Percentiles rank a stretch among this genome's conserved stretches.
Evolutionary conservation across 2,888 invertebrate species (phyloP).

Genomic region (Drosophila infuscata): DNA sequence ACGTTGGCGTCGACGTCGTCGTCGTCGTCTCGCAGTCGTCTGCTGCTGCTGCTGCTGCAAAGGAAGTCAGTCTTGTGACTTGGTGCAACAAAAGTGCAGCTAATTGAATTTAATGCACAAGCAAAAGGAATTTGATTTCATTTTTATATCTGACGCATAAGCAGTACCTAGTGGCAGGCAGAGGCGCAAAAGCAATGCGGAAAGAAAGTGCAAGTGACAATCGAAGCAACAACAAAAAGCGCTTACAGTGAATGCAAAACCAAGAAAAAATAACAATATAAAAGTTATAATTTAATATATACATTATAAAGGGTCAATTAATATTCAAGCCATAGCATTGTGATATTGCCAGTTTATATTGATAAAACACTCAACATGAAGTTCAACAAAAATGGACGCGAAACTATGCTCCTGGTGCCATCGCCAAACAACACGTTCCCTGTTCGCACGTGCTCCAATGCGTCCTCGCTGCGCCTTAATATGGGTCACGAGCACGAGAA

Average conservation of each 20-base stretch:
- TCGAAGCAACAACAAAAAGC: constrained; percentile 26
- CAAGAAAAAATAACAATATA: constrained; percentile 6
- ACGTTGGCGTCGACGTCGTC: constrained; percentile 17
- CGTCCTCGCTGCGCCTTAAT: constrained; percentile 67
- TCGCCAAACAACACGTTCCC: constrained; percentile 59
- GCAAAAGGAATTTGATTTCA: constrained; percentile 67
- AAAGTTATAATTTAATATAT: constrained; percentile 2
- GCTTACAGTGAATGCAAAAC: constrained; percentile 32
- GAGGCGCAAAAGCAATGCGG: constrained; percentile 37
- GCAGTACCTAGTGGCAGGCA: constrained; percentile 29
- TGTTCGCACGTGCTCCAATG: constrained; percentile 70
- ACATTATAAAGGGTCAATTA: constrained; percentile 12
- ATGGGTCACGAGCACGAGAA: constrained; percentile 55
- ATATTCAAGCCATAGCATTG: constrained; percentile 53
- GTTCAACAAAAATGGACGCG: constrained; percentile 65
- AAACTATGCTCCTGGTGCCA: constrained; percentile 77
- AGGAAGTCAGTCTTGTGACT: constrained; percentile 76
- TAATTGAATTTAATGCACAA: constrained; percentile 76
- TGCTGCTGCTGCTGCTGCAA: constrained; percentile 44
- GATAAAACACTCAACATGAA: constrained; percentile 52
- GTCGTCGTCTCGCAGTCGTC: neutral
- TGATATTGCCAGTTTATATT: constrained; percentile 34
- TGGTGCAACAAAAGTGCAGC: constrained; percentile 70
- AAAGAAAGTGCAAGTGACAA: constrained; percentile 53
- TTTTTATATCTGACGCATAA: constrained; percentile 53